phyloP scores from a whole-genome alignment of 2,888 invertebrate species.

The Iselma pallidipennis region DNA sequence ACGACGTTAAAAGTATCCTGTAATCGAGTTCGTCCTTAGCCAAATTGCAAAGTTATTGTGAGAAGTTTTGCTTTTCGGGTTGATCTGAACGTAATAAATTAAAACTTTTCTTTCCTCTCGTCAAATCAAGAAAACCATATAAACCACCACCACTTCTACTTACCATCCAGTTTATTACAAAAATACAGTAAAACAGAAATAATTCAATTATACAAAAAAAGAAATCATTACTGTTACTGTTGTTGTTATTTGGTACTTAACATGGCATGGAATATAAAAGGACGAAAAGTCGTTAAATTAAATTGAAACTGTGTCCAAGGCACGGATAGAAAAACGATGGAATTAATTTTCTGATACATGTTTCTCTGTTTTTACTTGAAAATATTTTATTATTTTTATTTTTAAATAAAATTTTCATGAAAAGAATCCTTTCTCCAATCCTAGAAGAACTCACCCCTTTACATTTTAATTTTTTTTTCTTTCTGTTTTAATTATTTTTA shows the following conservation, averaged over 20 bases:
- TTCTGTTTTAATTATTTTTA: background rate
- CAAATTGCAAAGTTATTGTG: constrained; percentile 26
- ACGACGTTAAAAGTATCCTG: constrained; percentile 20
- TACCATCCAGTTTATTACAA: background rate
- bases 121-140: background rate
- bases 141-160: too few species aligned
- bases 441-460: too few species aligned
- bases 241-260: background rate
- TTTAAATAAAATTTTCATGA: too few species aligned
- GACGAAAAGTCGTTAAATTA: background rate
- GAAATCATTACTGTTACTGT: background rate
- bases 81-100: constrained; percentile 25
- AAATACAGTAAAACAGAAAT: background rate
- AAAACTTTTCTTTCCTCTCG: constrained; percentile 10
- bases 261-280: background rate
- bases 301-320: background rate
- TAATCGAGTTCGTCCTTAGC: constrained; percentile 20
- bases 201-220: background rate
- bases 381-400: too few species aligned
- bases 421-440: too few species aligned
- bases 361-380: background rate
- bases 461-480: background rate
- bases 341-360: background rate
- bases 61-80: too few species aligned
- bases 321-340: background rate